phyloP scores from a whole-genome alignment of 2,888 invertebrate species.

The Theretra japonica region DNA sequence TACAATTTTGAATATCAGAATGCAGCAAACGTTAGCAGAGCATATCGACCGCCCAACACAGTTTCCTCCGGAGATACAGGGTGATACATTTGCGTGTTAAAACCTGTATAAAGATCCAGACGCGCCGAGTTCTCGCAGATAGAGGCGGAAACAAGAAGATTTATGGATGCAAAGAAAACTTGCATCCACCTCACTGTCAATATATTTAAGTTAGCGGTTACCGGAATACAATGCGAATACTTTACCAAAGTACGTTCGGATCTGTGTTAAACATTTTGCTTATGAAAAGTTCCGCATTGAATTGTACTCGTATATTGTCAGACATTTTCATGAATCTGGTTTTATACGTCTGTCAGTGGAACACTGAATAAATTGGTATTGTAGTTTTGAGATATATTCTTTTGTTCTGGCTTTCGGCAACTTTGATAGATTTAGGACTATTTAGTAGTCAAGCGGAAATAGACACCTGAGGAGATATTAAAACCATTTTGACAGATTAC shows the following conservation, averaged over 20 bases:
- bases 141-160: constrained; percentile 23
- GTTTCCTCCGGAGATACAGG: constrained; percentile 17
- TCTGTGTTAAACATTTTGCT: constrained; percentile 21
- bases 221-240: constrained; percentile 15
- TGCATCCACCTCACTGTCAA: constrained; percentile 26
- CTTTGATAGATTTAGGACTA: no score
- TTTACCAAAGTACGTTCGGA: background rate
- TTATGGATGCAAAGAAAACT: constrained; percentile 19
- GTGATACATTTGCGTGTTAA: constrained; percentile 25
- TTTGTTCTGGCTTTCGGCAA: no score
- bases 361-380: no score
- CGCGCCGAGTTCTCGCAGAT: constrained; percentile 26
- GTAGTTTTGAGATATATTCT: no score
- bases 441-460: no score
- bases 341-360: background rate
- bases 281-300: background rate
- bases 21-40: background rate
- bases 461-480: no score
- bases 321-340: background rate
- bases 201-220: constrained; percentile 20
- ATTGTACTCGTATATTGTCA: background rate
- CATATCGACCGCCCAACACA: background rate
- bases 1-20: background rate
- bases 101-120: constrained; percentile 24
- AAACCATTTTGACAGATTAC: no score